These are phyloP conservation scores for Caenorhabditis virilis DNA, from an alignment of 2,888 invertebrate genomes.

Conservation along the genomic window DNA sequence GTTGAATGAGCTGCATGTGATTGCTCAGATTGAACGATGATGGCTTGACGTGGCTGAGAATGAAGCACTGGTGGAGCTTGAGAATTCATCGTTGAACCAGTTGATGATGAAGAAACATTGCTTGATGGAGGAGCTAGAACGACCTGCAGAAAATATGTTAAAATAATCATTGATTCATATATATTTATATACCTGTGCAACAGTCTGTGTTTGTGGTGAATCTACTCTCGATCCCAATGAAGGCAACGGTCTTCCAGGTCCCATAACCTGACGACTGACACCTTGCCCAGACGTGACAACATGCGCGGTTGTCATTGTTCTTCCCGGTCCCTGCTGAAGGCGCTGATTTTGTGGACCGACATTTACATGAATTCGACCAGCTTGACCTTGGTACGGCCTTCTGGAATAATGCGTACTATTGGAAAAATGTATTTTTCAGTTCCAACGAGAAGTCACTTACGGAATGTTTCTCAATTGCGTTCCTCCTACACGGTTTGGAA, in stretches of 20 bases:
- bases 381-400: neutral
- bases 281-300: neutral
- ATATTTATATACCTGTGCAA: too few species aligned
- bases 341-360: slow-evolving; percentile 15
- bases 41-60: slow-evolving; percentile 2
- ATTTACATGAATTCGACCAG: slow-evolving; percentile 23
- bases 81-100: neutral
- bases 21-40: too few species aligned
- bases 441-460: neutral
- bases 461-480: slow-evolving; percentile 18
- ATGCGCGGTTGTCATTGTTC: neutral
- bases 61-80: neutral
- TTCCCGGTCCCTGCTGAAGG: slow-evolving; percentile 1
- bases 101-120: slow-evolving; percentile 15
- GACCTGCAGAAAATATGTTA: too few species aligned
- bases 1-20: neutral
- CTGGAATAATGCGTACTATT: slow-evolving; percentile 3
- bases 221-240: neutral
- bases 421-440: neutral
- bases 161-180: too few species aligned
- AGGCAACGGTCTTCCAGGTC: neutral
- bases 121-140: slow-evolving; percentile 23
- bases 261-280: neutral
- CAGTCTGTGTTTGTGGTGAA: slow-evolving; percentile 6
- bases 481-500: slow-evolving; percentile 13